Percentiles rank a stretch among this genome's conserved stretches.
Evolutionary conservation across 2,888 invertebrate genomes (phyloP).

Genomic region (Tenthredo mesomela): DNA sequence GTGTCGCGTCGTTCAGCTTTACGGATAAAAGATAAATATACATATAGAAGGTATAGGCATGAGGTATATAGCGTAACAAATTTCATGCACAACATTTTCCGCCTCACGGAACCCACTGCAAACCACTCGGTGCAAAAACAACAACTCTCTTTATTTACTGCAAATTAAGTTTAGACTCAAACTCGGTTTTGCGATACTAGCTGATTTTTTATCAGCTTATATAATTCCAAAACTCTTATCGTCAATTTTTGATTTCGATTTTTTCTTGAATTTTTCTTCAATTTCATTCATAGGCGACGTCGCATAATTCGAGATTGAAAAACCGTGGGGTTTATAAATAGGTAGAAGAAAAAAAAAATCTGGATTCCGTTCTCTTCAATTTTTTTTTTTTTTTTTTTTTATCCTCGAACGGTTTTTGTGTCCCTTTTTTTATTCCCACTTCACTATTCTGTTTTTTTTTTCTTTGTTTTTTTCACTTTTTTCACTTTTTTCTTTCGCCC

Average conservation of each 20-base stretch:
- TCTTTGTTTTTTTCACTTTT: background rate
- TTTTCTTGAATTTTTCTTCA: too few relatives aligned
- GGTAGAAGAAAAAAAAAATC: background rate
- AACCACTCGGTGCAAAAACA: background rate
- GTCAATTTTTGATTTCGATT: background rate
- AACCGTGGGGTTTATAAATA: background rate
- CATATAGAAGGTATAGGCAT: background rate
- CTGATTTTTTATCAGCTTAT: background rate
- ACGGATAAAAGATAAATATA: background rate
- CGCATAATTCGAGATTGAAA: background rate
- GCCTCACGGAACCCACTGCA: background rate
- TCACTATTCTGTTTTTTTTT: background rate
- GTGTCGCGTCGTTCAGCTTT: background rate
- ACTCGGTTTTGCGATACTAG: background rate
- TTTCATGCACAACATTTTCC: background rate
- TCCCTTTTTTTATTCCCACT: background rate
- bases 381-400: background rate
- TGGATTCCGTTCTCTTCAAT: background rate
- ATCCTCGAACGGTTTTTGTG: background rate
- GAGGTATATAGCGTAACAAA: constrained; percentile 1
- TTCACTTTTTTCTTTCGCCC: background rate
- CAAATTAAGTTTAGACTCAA: background rate
- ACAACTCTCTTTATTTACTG: background rate
- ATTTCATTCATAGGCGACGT: too few relatives aligned
- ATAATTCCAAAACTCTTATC: background rate